Evolutionary conservation across 2,797 vertebrate genomes (phyloP), one percentile per base, ranked within the genome.

Genomic region (Tadarida brasiliensis): DNA sequence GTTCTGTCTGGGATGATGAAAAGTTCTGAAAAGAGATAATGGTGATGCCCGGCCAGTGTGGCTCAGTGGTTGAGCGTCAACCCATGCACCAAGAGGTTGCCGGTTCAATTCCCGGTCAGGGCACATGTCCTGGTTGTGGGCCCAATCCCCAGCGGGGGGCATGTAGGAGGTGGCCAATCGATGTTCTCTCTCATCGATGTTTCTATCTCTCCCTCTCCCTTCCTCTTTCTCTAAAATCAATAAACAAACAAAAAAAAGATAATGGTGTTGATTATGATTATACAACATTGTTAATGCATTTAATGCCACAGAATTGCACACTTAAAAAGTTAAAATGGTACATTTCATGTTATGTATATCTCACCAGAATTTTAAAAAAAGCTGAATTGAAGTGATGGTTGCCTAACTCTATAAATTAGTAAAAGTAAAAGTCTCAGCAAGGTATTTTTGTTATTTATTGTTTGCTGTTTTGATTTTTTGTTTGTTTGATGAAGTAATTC

Each of bases 401-500:
- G 39, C 39, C 5, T 44, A 44, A 44, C 39, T 44, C 39, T 44
- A 83, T 59, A 90, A 90, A 49, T 33, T 57, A 30, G 17, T 63
- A 91, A 83, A 54, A 81, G 9, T 73, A 33, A 90, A 61, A 83
- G 17, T 91, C 28, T 92, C 28, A 26, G 47, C 49, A 76, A 56
- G 90, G 10, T 47, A 26, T 63, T 76, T 85, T 57, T 56, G 15
- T 92, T 47, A 61, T 24, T 63, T 63, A 47, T 56, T 74, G 33
- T 76, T 85, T 92, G 35, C 12, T 20, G 16, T 51, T 73, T 71
- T 51, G 49, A 59, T 81, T 81, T 33, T 61, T 57, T 57, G 49
- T 76, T 94, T 68, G 39, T 77, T 90, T 85, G 30, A 80, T 49
- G 22, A 57, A 35, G 33, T 91, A 49, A 86, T 86, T 87, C 68